Base-by-base conservation (phyloP, 1,140 invertebrate genomes). In the Armadillidium nasatum region DNA sequence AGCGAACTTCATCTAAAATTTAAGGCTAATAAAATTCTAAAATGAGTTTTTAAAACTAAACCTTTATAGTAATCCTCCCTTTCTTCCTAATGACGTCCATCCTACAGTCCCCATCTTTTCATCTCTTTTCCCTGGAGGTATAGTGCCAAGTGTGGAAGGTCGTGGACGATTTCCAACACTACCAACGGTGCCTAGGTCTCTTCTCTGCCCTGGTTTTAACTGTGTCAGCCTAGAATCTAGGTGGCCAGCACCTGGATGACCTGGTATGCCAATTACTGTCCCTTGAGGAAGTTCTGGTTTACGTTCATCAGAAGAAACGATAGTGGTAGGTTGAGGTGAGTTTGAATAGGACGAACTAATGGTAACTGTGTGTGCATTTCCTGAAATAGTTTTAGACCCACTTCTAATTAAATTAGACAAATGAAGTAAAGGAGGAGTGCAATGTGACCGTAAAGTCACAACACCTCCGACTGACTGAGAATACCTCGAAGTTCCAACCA, bases 391-490 rank as follows among this genome's bases (percentile, higher is more conserved):
- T 71, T 76, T 78, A 44, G 77, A 74, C 69, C 71, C 75, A 44
- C 75, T 78, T 70, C 77, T 76, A 10, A 80, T 80, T n/a, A 80
- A 75, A 54, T 80, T 80, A 22, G 79, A 80, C 19, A 80, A 75
- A 46, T 80, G 79, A 19, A 80, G 72, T n/a, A 80, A 75, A n/a
- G 79, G 79, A 10, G 79, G 77, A 43, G 79, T 78, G 44, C 76
- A 76, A 33, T 72, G 76, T 44, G 76, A 79, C 69, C 78, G 80
- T 22, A 79, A 81, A 73, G 86, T 87, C 11, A 88, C 81, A 15
- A 87, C 86, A 45, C 87, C 88, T 71, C 89, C 88, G 10, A 89
- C 83, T 13, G 87, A 87, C 15, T 89, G 82, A 1, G 88, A 87
- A 0, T 87, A 86, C n/a, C 83, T 78, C 10, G 83, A 84, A 0